Evolutionary conservation across 92 coral and sea anemone species (phyloP).

Genomic region (Phymanthus crucifer): DNA sequence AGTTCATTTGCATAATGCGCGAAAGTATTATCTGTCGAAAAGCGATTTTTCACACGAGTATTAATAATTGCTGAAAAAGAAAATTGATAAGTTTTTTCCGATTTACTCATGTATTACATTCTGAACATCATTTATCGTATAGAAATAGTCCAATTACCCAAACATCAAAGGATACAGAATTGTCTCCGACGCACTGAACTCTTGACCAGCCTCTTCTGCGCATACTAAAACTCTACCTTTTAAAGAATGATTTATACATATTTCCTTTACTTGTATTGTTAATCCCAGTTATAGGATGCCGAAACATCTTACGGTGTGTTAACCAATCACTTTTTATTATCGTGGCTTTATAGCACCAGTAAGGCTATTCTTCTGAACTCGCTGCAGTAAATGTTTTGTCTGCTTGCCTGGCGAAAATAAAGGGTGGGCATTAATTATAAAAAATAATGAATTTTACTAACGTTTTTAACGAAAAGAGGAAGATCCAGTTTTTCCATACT

Average conservation of each 20-base stretch:
- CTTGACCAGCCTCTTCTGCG: too few species aligned
- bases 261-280: neutral
- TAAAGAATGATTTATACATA: neutral
- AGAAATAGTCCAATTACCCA: too few species aligned
- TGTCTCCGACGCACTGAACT: too few species aligned
- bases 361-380: neutral
- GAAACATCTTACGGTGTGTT: neutral
- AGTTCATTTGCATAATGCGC: neutral
- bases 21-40: neutral
- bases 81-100: too few species aligned
- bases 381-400: neutral
- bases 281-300: neutral
- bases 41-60: too few species aligned
- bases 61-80: too few species aligned
- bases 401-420: neutral
- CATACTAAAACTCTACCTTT: too few species aligned
- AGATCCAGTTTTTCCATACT: neutral
- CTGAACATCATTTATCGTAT: too few species aligned
- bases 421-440: neutral
- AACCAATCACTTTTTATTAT: neutral
- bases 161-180: too few species aligned
- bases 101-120: too few species aligned
- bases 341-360: neutral
- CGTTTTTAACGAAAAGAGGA: neutral
- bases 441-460: neutral